Percentiles rank a stretch among this genome's conserved stretches.
Evolutionary conservation across 2,113 vertebrate genomes (phyloP).

Genomic region (Okapia johnstoni): DNA sequence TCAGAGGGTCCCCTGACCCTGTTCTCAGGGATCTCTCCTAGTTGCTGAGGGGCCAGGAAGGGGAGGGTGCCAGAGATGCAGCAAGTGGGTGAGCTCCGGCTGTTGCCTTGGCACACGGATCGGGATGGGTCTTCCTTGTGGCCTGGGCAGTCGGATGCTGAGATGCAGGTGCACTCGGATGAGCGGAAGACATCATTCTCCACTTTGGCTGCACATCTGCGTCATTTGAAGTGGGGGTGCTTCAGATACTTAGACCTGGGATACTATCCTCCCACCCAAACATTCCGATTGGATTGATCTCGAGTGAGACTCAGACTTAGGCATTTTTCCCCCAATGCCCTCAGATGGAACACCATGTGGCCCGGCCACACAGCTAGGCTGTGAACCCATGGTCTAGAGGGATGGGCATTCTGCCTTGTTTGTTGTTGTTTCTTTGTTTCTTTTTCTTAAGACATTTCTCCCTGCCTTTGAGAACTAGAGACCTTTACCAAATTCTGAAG

Average conservation of each 20-base stretch:
- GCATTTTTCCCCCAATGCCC: not conserved
- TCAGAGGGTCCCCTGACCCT: not conserved
- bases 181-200: not conserved
- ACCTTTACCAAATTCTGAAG: not conserved
- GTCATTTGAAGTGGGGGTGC: not conserved
- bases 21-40: not conserved
- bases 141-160: not conserved
- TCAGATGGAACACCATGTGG: not conserved
- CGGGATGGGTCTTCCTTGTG: not conserved
- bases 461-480: not conserved
- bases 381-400: not conserved
- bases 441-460: not conserved
- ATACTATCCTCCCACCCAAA: not conserved
- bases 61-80: fast-evolving
- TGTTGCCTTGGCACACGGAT: not conserved
- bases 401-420: not conserved
- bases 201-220: not conserved
- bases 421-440: not conserved
- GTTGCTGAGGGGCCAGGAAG: not conserved
- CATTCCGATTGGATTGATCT: not conserved
- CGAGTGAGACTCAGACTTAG: not conserved
- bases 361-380: not conserved
- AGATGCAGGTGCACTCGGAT: not conserved
- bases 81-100: not conserved
- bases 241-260: not conserved